These are phyloP conservation scores for Oncorhynchus gorbuscha DNA, from an alignment of 2,113 vertebrate genomes.

Conservation along the genomic window DNA sequence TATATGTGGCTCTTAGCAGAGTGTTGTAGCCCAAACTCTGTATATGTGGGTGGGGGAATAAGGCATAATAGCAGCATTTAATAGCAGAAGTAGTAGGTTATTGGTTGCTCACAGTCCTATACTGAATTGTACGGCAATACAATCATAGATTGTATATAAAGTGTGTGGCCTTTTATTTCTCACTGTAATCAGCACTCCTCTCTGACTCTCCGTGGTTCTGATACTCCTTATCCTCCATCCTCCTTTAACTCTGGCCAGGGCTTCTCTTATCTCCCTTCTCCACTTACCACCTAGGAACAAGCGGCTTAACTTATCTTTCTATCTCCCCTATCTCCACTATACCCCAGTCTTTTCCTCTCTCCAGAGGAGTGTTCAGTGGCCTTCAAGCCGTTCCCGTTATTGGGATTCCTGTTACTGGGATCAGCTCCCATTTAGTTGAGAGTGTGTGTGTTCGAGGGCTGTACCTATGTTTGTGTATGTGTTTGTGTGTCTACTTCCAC, in stretches of 20 bases:
- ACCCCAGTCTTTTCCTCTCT: background rate
- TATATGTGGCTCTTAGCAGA: background rate
- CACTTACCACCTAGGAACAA: too few relatives aligned
- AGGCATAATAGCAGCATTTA: background rate
- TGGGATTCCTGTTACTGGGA: constrained; percentile 66
- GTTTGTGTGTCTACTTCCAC: constrained; percentile 8
- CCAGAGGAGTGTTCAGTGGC: constrained; percentile 1
- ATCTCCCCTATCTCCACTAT: background rate
- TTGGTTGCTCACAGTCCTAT: too few relatives aligned
- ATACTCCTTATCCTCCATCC: background rate
- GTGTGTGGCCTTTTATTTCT: too few relatives aligned
- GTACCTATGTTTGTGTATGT: constrained; percentile 58
- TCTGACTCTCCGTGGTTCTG: background rate
- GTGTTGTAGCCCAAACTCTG: background rate
- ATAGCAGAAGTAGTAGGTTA: background rate
- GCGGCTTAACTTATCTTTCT: too few relatives aligned
- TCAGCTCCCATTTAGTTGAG: constrained; percentile 70
- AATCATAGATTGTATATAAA: background rate
- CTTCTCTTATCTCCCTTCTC: background rate
- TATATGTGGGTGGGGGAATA: background rate
- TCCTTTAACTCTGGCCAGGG: background rate
- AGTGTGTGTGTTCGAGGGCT: background rate
- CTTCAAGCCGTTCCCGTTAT: constrained; percentile 51
- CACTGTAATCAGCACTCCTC: too few relatives aligned
- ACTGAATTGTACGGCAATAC: too few relatives aligned